A percentile compares a stretch with the other conserved stretches of the same genome.
Evolutionary conservation across 53 echinoderm and acorn worm genomes (phyloP).

Genomic region (Holothuria leucospilota): DNA sequence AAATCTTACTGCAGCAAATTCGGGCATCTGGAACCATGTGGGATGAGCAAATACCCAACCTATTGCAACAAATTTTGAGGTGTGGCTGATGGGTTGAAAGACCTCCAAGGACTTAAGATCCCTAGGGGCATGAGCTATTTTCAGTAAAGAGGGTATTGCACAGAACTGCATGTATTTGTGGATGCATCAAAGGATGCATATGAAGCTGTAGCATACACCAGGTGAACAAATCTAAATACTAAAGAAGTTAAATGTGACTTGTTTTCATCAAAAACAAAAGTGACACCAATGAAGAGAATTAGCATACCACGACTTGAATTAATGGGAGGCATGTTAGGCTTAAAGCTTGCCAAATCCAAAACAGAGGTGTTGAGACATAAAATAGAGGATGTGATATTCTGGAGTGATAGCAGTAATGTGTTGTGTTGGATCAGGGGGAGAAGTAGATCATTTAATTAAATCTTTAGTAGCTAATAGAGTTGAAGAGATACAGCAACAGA

Average conservation of each 20-base stretch:
- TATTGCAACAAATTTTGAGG: neutral
- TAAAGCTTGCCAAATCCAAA: no score
- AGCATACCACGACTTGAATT: no score
- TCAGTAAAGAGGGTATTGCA: neutral
- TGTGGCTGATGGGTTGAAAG: neutral
- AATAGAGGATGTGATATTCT: no score
- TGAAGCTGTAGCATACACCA: constrained; percentile 24
- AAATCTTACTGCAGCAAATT: constrained; percentile 16
- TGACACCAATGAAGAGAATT: no score
- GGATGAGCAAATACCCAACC: neutral
- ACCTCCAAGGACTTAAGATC: neutral
- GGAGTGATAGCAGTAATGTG: constrained; percentile 65
- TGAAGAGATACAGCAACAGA: no score
- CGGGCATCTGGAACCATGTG: constrained; percentile 9
- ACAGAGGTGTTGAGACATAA: no score
- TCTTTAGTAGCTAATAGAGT: no score
- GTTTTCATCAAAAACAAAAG: no score
- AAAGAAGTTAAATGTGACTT: no score
- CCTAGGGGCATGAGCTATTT: neutral
- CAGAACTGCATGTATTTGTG: neutral
- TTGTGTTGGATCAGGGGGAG: constrained; percentile 66
- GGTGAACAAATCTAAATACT: neutral
- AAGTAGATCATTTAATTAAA: neutral
- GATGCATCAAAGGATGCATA: constrained; percentile 51
- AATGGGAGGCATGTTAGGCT: no score